A percentile compares a stretch with the other conserved stretches of the same genome.
Conservation (phyloP, 1,140 invertebrate species). For the Anoplophora glabripennis region DNA sequence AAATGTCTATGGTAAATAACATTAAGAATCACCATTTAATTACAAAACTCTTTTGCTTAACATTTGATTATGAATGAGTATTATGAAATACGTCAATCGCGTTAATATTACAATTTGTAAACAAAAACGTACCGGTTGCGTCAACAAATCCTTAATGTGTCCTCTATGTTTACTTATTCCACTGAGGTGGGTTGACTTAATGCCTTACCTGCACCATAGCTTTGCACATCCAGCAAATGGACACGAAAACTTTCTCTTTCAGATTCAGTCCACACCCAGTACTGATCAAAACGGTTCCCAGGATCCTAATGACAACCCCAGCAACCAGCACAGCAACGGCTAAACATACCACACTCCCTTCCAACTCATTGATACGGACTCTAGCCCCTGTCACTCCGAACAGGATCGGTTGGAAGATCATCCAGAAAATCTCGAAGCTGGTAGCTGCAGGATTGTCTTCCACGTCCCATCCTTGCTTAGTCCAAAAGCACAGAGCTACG, state of each 20-base stretch:
- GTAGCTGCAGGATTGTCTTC: constrained; percentile 82
- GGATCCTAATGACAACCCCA: constrained; percentile 62
- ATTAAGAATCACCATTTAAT: background rate
- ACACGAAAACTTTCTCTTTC: constrained; percentile 86
- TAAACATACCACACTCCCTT: constrained; percentile 60
- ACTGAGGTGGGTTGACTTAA: background rate
- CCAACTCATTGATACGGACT: constrained; percentile 69
- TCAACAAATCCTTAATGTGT: too few species aligned
- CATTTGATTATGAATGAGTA: background rate
- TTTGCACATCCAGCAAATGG: constrained; percentile 90
- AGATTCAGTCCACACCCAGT: constrained; percentile 75
- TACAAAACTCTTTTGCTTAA: background rate
- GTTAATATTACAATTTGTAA: background rate
- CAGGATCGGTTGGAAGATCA: constrained; percentile 90
- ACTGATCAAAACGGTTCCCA: constrained; percentile 61
- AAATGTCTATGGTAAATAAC: too few species aligned
- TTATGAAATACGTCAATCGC: background rate
- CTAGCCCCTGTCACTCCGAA: constrained; percentile 88
- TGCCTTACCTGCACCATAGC: constrained; percentile 75
- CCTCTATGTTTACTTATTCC: background rate
- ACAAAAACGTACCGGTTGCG: background rate
- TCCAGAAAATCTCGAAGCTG: constrained; percentile 88
- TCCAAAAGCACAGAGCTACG: constrained; percentile 73
- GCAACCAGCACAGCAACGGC: constrained; percentile 58
- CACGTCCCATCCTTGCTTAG: constrained; percentile 75